Evolutionary conservation across 2,888 invertebrate species (phyloP).

Genomic region (Apamea monoglypha): DNA sequence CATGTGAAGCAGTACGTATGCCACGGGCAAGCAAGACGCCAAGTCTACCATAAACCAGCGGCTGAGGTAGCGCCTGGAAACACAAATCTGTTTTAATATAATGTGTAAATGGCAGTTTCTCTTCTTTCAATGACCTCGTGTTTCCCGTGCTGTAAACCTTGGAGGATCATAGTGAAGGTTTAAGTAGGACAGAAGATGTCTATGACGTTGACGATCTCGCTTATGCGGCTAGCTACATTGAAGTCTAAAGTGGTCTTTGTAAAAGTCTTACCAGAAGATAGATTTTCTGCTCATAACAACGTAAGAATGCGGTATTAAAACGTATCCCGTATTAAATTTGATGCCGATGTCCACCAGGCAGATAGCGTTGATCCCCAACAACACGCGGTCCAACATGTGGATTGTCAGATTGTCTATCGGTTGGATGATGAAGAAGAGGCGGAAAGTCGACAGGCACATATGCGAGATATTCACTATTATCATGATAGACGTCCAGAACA

Average conservation of each 20-base stretch:
- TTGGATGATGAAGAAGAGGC: conserved; percentile 73
- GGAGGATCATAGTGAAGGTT: background rate
- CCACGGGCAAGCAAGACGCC: conserved; percentile 72
- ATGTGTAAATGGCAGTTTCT: background rate
- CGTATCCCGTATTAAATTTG: conserved; percentile 79
- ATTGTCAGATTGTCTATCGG: conserved; percentile 42
- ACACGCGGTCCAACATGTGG: conserved; percentile 66
- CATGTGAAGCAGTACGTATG: conserved; percentile 63
- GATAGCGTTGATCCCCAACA: conserved; percentile 72
- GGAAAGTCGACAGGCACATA: conserved; percentile 72
- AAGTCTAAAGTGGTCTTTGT: background rate
- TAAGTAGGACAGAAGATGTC: background rate
- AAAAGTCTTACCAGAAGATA: conserved; percentile 70
- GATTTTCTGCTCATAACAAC: conserved; percentile 72
- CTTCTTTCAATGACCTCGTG: background rate
- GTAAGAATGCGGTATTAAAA: conserved; percentile 58
- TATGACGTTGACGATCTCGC: background rate
- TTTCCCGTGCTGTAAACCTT: background rate
- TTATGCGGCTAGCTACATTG: background rate
- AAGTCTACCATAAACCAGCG: conserved; percentile 74
- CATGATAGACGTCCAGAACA: conserved; percentile 77
- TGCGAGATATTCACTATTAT: conserved; percentile 71
- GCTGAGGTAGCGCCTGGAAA: conserved; percentile 72
- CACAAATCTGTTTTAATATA: background rate
- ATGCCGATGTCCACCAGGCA: conserved; percentile 78